These are phyloP conservation scores for Aleiodes testaceus DNA, from an alignment of 2,888 invertebrate species.

Conservation along the genomic window DNA sequence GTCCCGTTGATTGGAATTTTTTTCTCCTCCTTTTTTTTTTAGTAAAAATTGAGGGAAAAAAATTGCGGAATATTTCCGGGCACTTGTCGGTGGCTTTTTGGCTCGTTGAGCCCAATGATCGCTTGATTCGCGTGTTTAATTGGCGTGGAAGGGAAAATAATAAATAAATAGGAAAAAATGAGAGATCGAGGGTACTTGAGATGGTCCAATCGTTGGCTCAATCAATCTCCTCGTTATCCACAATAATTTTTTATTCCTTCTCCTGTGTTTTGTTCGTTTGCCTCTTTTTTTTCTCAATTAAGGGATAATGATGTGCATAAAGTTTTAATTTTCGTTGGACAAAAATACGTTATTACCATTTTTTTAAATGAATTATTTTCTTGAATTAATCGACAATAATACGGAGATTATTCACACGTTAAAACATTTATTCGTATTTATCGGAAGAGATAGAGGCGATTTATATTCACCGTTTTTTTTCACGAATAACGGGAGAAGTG, in stretches of 20 bases:
- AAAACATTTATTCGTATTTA: conserved; percentile 29
- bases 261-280: background rate
- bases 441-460: conserved; percentile 10
- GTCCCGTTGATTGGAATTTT: conserved; percentile 34
- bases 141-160: conserved; percentile 55
- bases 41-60: conserved; percentile 2
- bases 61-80: conserved; percentile 37
- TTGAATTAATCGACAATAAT: conserved; percentile 28
- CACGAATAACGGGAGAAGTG: conserved; percentile 3
- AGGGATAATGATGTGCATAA: background rate
- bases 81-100: conserved; percentile 45
- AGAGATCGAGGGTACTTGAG: conserved; percentile 23
- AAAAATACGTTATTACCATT: background rate
- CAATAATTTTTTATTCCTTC: background rate
- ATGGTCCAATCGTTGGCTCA: conserved; percentile 49
- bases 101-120: conserved; percentile 36
- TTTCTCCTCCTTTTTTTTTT: conserved; percentile 3
- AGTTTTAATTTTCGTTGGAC: conserved; percentile 11
- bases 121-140: conserved; percentile 54
- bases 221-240: conserved; percentile 61
- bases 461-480: conserved; percentile 17
- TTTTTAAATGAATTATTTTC: background rate
- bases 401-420: conserved; percentile 21
- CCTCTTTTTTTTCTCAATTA: background rate
- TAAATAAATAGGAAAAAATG: conserved; percentile 33